A percentile compares a stretch with the other conserved stretches of the same genome.
These are phyloP conservation scores for Indicator maculatus DNA, from an alignment of 2,113 vertebrate species.

Conservation along the genomic window DNA sequence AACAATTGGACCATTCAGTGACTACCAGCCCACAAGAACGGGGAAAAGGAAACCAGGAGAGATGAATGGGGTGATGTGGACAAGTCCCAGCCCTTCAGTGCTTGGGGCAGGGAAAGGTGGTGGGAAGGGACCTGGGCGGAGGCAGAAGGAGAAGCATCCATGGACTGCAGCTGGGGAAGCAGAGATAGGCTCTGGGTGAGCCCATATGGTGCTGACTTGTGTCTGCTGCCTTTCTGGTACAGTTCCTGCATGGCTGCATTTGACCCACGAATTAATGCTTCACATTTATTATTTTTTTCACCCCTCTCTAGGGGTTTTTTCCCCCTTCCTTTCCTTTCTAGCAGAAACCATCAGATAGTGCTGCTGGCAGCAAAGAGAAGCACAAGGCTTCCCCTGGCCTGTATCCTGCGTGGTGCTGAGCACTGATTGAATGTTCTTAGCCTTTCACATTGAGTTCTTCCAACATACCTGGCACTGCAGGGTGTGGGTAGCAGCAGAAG, in stretches of 20 bases:
- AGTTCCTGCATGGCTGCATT: not conserved
- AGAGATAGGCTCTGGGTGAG: not conserved
- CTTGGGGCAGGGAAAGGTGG: accelerated
- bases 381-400: not conserved
- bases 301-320: not conserved
- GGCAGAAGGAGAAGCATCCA: not conserved
- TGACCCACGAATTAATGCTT: not conserved
- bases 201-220: not conserved
- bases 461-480: not conserved
- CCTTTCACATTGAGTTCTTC: not conserved
- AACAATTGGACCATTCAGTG: not conserved
- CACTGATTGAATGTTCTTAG: not conserved
- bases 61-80: not conserved
- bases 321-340: not conserved
- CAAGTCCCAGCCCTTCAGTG: not conserved
- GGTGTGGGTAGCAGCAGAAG: not conserved
- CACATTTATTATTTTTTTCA: not conserved
- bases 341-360: not conserved
- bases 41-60: not conserved
- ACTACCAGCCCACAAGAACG: not conserved
- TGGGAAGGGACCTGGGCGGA: not conserved
- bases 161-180: not conserved
- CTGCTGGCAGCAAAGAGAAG: not conserved
- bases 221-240: not conserved
- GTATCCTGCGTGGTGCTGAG: not conserved